Conservation (phyloP, 1,140 invertebrate species). For the Penaeus chinensis region DNA sequence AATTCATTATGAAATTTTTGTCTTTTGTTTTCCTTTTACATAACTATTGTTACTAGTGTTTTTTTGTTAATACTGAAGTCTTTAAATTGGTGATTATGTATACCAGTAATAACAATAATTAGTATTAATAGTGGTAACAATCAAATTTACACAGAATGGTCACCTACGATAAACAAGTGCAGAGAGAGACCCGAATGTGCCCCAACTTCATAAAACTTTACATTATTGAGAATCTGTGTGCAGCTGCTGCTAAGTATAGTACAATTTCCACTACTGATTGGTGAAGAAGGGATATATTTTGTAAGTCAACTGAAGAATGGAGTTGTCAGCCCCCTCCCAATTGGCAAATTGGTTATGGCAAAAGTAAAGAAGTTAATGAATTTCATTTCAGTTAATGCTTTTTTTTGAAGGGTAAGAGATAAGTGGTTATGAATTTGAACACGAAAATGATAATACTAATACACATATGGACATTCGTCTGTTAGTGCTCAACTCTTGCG, state of each 20-base stretch:
- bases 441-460: too few relatives aligned
- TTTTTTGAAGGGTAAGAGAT: too few relatives aligned
- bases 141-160: slow-evolving; percentile 27
- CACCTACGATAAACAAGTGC: slow-evolving; percentile 36
- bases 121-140: slow-evolving; percentile 36
- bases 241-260: slow-evolving; percentile 20
- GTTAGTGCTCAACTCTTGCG: too few relatives aligned
- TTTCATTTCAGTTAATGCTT: too few relatives aligned
- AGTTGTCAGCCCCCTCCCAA: too few relatives aligned
- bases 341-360: too few relatives aligned
- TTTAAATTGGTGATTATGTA: slow-evolving; percentile 37
- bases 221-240: slow-evolving; percentile 42
- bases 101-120: slow-evolving; percentile 22
- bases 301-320: too few relatives aligned
- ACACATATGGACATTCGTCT: too few relatives aligned
- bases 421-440: too few relatives aligned
- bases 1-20: not conserved
- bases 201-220: not conserved
- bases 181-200: slow-evolving; percentile 30
- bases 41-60: not conserved
- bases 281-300: too few relatives aligned
- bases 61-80: slow-evolving; percentile 15
- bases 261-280: not conserved
- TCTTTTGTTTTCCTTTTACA: not conserved
- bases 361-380: too few relatives aligned